A percentile compares a stretch with the other conserved stretches of the same genome.
Conservation (phyloP, 2,797 vertebrate genomes). For the Paratrypauchen microcephalus region DNA sequence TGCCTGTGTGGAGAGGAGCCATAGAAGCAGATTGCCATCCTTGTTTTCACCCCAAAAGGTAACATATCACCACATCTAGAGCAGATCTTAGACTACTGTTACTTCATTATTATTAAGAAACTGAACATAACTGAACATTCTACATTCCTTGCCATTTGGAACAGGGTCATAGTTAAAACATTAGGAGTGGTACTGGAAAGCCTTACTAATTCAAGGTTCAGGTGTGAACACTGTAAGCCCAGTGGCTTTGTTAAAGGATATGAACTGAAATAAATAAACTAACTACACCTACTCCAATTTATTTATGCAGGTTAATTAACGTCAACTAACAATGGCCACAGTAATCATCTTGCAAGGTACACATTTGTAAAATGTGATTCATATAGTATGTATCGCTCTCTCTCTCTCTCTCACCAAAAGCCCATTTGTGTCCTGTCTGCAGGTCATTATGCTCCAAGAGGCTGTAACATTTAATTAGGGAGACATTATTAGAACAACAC, state of each 20-base stretch:
- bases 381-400: constrained; percentile 43
- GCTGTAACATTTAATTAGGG: constrained; percentile 81
- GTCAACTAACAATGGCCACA: constrained; percentile 38
- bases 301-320: constrained; percentile 2
- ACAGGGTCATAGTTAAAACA: not conserved
- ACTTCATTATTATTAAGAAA: not conserved
- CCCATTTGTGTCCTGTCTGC: constrained; percentile 67
- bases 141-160: not conserved
- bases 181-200: not conserved
- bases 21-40: no score
- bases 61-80: no score
- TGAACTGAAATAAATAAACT: not conserved
- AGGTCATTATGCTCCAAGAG: constrained; percentile 75
- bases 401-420: constrained; percentile 37
- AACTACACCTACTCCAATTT: not conserved
- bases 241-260: not conserved
- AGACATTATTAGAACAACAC: constrained; percentile 74
- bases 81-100: no score
- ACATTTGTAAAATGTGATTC: constrained; percentile 26
- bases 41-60: no score
- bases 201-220: not conserved
- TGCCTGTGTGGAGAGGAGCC: no score
- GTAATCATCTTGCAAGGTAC: constrained; percentile 24
- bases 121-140: not conserved
- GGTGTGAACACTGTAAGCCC: not conserved